phyloP scores from a whole-genome alignment of 2,113 vertebrate species.

The Cephalopholis sonnerati region DNA sequence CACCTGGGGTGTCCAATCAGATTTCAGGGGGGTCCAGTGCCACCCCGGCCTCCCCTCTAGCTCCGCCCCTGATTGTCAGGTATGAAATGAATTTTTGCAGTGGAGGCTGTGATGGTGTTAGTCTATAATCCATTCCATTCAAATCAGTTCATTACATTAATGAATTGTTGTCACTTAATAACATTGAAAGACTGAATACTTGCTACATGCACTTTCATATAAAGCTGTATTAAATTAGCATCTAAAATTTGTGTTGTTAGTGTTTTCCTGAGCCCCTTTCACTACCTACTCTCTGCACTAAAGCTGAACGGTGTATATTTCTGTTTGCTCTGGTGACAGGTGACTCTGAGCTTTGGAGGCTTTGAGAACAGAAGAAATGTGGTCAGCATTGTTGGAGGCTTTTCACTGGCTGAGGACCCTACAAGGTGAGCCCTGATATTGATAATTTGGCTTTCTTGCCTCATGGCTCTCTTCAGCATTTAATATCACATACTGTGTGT shows the following conservation, averaged over 20 bases:
- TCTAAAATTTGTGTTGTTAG: not conserved
- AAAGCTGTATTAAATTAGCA: not conserved
- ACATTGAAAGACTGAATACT: not conserved
- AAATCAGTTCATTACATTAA: not conserved
- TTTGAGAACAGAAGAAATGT: slow-evolving; percentile 94
- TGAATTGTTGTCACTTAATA: not conserved
- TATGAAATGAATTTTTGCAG: no score
- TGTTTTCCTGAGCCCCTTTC: not conserved
- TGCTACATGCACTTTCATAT: not conserved
- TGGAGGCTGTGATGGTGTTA: no score
- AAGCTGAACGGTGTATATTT: not conserved
- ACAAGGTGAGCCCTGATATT: slow-evolving; percentile 85
- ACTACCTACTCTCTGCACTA: not conserved
- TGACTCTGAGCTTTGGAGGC: slow-evolving; percentile 96
- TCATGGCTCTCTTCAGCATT: no score
- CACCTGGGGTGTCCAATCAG: no score
- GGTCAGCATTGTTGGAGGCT: slow-evolving; percentile 88
- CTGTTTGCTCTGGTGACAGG: slow-evolving; percentile 79
- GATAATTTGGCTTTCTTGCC: not conserved
- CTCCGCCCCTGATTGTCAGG: no score
- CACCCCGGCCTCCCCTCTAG: no score
- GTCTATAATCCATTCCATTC: not conserved
- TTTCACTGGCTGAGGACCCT: slow-evolving; percentile 92
- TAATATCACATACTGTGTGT: no score
- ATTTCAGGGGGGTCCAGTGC: no score